Evolutionary conservation across 1,140 invertebrate species (phyloP), one percentile per base, ranked within the genome.

Genomic region (Heterodera carotae): DNA sequence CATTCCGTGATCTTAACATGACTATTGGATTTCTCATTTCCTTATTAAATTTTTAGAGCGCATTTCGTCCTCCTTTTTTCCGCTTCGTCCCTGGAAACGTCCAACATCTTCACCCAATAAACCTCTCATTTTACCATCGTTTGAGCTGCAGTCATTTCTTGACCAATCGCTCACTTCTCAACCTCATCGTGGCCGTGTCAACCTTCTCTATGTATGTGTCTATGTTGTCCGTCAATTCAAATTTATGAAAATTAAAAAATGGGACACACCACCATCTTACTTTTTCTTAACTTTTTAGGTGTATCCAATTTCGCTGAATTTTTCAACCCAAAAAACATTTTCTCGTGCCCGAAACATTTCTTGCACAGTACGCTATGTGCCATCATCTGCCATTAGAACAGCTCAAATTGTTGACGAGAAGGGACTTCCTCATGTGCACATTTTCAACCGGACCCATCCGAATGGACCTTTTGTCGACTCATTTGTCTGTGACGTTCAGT

Each of bases 101-200:
- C 27, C 29, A 6, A 18, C 72, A 62, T 29, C 22, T 53, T 22
- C 75, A 18, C 3, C 67, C 15, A 66, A 73, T 12, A 74, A 59
- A 7, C 80, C 78, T 22, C 59, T 36, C 70, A n/a, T 60, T 39
- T 73, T 36, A 10, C 72, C 76, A 18, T 67, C 82, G 18, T 82
- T 80, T 79, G 81, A 82, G 48, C 31, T 83, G 6, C 75, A 84
- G 67, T 80, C 80, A 15, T 81, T 81, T 69, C 74, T 83, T 3
- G 75, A 79, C 60, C 71, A 75, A 60, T 29, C 22, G 15, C 39
- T 77, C 27, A 56, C 69, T 59, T 43, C 79, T 18, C 59, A 79
- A 69, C 80, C 80, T 10, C 74, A 77, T 27, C 73, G 64, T 48
- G 53, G 66, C 22, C 62, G 69, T 22, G 72, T 80, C 15, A 83